These are phyloP conservation scores for Entomobrya multifasciata DNA, from an alignment of 2,888 invertebrate genomes.

Conservation along the genomic window DNA sequence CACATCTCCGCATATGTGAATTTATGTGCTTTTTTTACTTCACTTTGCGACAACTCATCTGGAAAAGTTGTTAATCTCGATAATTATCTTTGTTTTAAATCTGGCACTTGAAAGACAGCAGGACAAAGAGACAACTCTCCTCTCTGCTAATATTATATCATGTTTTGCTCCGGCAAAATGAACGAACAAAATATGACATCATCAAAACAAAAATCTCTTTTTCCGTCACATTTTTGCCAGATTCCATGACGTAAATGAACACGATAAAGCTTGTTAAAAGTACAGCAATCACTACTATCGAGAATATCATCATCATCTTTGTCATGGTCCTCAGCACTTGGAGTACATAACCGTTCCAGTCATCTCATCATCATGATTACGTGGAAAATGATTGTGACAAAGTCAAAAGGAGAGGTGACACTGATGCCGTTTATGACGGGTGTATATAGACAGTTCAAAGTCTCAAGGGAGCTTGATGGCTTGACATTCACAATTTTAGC, in stretches of 20 bases:
- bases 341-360: neutral
- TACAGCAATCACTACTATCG: neutral
- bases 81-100: constrained; percentile 61
- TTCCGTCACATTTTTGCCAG: constrained; percentile 24
- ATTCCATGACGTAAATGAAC: constrained; percentile 22
- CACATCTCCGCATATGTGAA: neutral
- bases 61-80: constrained; percentile 24
- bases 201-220: neutral
- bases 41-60: constrained; percentile 9
- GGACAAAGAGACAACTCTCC: neutral
- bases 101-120: constrained; percentile 56
- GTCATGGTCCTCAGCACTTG: no score
- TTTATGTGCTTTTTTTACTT: neutral
- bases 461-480: neutral
- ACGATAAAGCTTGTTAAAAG: neutral
- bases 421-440: constrained; percentile 6
- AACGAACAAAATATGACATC: constrained; percentile 40
- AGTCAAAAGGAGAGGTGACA: constrained; percentile 52
- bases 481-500: neutral
- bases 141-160: neutral
- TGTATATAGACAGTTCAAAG: neutral
- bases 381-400: constrained; percentile 45
- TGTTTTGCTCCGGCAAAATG: constrained; percentile 45
- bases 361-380: constrained; percentile 13
- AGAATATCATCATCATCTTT: no score